Base-by-base conservation (phyloP, 2,797 vertebrate genomes). In the Moxostoma hubbsi region DNA sequence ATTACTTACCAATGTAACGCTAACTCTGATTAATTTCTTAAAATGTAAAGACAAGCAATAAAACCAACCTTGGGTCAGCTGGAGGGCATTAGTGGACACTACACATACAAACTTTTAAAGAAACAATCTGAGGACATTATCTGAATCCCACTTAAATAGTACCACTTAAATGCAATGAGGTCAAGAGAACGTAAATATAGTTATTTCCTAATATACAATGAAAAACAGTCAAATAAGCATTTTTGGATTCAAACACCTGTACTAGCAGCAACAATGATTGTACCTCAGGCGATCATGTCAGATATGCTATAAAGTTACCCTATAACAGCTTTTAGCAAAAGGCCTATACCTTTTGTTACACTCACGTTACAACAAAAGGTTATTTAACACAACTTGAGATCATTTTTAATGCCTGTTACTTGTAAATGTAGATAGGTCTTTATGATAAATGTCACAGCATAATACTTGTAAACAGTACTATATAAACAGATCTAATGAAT, bases 341-440 rank as follows among this genome's bases (percentile, higher is more conserved):
- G n/a, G 53, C 64, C 53, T 65, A 59, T 9, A 36, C 12, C 59
- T 46, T 65, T 43, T 86, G 47, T 66, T 75, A 77, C 24, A 82
- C 70, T 45, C 3, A 24, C 16, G 18, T 24, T 24, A 24, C 18
- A 24, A 24, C 18, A 24, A 49, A 45, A n/a, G 65, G 36, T 9
- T 80, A 59, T 82, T 85, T 83, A 87, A 84, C 86, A 77, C 9
- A 77, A 63, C 81, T 74, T 86, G 83, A 83, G 85, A 85, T 80
- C 53, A 13, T 84, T 84, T 73, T 81, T 1, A 72, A 73, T 54
- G 49, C 45, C 50, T 63, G 68, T 68, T 68, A 53, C 77, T 77
- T 72, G 57, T 72, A 84, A 86, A 78, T 24, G 36, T 47, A n/a
- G 13, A 15, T 45, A 7, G 6, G 9, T 4, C 57, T 13, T 74